phyloP scores from a whole-genome alignment of 1,140 invertebrate genomes.

The Drosophila santomea region DNA sequence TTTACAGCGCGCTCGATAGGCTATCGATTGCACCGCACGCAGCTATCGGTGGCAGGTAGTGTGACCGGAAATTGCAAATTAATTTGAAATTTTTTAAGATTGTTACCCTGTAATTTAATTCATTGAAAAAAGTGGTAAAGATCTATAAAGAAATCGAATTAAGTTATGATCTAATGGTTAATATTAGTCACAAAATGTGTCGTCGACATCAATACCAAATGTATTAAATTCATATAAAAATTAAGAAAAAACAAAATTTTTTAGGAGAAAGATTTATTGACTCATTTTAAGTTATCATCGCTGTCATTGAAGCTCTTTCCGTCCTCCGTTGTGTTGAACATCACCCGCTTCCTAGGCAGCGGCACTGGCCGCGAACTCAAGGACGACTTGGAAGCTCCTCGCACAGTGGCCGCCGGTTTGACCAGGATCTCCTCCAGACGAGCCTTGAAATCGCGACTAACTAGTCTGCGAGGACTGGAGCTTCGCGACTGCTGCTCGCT shows the following conservation, averaged over 20 bases:
- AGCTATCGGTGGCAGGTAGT: not conserved
- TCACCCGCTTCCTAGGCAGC: slow-evolving; percentile 76
- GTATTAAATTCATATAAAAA: no score
- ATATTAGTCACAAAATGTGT: no score
- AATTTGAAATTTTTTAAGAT: not conserved
- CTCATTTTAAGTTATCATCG: slow-evolving; percentile 25
- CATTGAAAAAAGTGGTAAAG: no score
- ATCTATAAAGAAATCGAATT: no score
- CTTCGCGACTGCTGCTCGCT: slow-evolving; percentile 25
- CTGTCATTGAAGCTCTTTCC: slow-evolving; percentile 34
- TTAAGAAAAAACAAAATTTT: no score
- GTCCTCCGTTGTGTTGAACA: slow-evolving; percentile 63
- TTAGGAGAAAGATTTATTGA: not conserved
- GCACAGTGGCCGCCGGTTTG: slow-evolving; percentile 51
- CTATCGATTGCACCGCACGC: not conserved
- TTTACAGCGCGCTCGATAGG: slow-evolving; percentile 19
- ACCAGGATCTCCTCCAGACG: slow-evolving; percentile 67
- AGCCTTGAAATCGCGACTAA: slow-evolving; percentile 57
- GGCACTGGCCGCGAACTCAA: slow-evolving; percentile 56
- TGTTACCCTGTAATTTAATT: not conserved
- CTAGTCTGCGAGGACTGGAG: slow-evolving; percentile 30
- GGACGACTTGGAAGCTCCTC: slow-evolving; percentile 22
- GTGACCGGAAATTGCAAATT: not conserved
- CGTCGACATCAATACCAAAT: no score
- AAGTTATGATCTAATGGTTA: no score